These are phyloP conservation scores for Boloria euphrosyne DNA, from an alignment of 2,888 invertebrate species.

Conservation along the genomic window DNA sequence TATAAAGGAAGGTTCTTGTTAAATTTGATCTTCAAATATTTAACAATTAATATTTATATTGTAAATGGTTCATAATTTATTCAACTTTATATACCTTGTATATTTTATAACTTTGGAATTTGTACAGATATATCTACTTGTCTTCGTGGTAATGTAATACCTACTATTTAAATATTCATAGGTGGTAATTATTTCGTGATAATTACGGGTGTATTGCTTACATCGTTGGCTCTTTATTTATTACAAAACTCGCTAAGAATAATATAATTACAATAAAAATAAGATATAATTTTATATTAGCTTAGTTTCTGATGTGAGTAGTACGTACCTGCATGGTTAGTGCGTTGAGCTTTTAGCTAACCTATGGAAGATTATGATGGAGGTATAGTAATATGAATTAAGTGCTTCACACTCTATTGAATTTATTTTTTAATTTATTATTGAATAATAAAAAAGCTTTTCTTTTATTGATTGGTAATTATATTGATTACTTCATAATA, in stretches of 20 bases:
- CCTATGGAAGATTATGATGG: too few species aligned
- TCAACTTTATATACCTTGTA: not conserved
- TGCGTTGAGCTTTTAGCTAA: too few species aligned
- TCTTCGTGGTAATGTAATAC: not conserved
- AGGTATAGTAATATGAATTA: too few species aligned
- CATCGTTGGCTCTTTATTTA: not conserved
- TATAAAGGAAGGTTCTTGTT: not conserved
- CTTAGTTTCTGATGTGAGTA: too few species aligned
- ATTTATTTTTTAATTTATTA: too few species aligned
- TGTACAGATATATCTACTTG: not conserved
- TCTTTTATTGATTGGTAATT: slow-evolving; percentile 1
- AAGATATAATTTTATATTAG: not conserved
- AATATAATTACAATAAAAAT: not conserved
- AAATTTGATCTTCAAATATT: not conserved
- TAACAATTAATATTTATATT: slow-evolving; percentile 6
- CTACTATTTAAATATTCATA: slow-evolving; percentile 4
- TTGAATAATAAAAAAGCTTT: not conserved
- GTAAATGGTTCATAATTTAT: slow-evolving; percentile 8
- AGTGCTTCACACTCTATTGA: too few species aligned
- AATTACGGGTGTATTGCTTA: not conserved
- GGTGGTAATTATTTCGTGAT: not conserved
- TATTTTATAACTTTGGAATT: slow-evolving; percentile 11
- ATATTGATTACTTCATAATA: slow-evolving; percentile 10
- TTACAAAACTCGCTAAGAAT: not conserved
- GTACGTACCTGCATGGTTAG: too few species aligned